A percentile compares a stretch with the other conserved stretches of the same genome.
phyloP scores from a whole-genome alignment of 2,797 vertebrate species.

The Clarias platycephalus region DNA sequence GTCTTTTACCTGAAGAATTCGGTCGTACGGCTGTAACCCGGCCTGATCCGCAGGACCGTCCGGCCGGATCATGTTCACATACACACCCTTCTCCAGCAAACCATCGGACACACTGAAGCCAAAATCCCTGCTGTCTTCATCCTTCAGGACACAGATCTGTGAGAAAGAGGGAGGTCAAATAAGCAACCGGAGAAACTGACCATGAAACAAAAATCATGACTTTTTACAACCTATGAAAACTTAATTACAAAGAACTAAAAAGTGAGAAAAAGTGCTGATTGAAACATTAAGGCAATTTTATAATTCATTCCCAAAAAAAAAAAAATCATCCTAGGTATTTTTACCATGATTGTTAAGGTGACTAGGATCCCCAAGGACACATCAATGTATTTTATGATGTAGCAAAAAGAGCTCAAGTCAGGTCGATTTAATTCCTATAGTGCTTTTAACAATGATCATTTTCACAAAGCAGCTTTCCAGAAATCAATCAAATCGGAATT shows the following conservation, averaged over 20 bases:
- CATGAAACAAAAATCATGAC: background rate
- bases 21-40: slow-evolving; percentile 88
- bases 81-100: slow-evolving; percentile 92
- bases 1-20: slow-evolving; percentile 87
- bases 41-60: slow-evolving; percentile 89
- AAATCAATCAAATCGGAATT: no score
- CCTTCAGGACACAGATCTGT: slow-evolving; percentile 86
- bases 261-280: background rate
- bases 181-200: background rate
- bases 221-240: background rate
- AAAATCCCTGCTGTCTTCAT: slow-evolving; percentile 82
- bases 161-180: background rate
- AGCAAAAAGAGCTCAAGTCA: background rate
- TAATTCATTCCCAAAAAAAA: background rate
- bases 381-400: background rate
- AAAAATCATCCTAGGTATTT: background rate
- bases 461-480: no score
- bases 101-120: slow-evolving; percentile 96
- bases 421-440: no score
- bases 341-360: background rate
- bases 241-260: background rate
- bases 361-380: background rate
- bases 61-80: slow-evolving; percentile 92
- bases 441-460: no score
- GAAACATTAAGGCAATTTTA: background rate